Conservation (phyloP, 2,888 invertebrate species). For the Cephus pulcher region DNA sequence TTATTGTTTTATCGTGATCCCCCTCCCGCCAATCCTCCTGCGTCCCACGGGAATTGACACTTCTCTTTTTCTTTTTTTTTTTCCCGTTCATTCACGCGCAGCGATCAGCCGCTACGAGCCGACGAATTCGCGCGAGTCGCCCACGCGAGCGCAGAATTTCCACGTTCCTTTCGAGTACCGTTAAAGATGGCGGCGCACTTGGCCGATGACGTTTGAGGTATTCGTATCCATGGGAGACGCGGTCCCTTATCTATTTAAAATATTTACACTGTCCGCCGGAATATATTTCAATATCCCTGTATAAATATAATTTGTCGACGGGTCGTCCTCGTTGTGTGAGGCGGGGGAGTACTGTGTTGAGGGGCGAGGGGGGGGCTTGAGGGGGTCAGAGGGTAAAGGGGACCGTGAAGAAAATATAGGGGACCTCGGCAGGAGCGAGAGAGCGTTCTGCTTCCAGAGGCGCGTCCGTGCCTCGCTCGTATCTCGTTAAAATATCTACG, state of each 20-base stretch:
- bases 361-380: constrained; percentile 8
- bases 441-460: background rate
- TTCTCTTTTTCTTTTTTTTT: too few species aligned
- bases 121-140: background rate
- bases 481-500: constrained; percentile 64
- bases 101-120: too few species aligned
- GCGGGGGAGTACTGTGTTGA: background rate
- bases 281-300: constrained; percentile 60
- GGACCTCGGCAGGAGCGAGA: background rate
- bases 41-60: background rate
- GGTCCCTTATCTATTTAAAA: constrained; percentile 40
- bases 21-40: constrained; percentile 13
- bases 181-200: too few species aligned
- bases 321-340: constrained; percentile 19
- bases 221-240: constrained; percentile 20
- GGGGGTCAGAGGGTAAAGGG: background rate
- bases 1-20: constrained; percentile 63
- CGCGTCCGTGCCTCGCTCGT: constrained; percentile 13
- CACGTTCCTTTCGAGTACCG: too few species aligned
- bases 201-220: too few species aligned
- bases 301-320: constrained; percentile 57
- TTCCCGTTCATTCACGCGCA: too few species aligned
- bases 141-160: background rate
- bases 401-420: constrained; percentile 11
- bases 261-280: constrained; percentile 43